phyloP scores from a whole-genome alignment of 1,140 invertebrate species.

The Choristoneura fumiferana region DNA sequence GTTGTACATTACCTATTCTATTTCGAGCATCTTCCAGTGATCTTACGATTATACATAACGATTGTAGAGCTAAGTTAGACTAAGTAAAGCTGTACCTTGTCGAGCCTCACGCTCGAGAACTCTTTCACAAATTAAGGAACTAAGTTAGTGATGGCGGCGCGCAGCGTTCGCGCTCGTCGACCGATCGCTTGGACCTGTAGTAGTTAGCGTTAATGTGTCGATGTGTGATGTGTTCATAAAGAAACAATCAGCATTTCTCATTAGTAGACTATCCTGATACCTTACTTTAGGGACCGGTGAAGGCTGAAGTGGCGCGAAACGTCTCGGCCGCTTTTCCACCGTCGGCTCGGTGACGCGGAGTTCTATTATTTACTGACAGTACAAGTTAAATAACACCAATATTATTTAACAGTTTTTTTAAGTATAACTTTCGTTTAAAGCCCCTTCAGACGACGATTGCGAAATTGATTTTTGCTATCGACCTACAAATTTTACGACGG shows the following conservation, averaged over 20 bases:
- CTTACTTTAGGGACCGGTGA: slow-evolving; percentile 51
- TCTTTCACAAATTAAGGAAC: slow-evolving; percentile 70
- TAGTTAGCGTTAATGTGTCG: slow-evolving; percentile 69
- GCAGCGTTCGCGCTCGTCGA: slow-evolving; percentile 50
- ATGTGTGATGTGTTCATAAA: slow-evolving; percentile 74
- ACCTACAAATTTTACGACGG: slow-evolving; percentile 36
- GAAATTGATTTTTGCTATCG: slow-evolving; percentile 32
- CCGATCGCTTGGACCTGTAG: slow-evolving; percentile 60
- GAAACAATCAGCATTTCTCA: slow-evolving; percentile 61
- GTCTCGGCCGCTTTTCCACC: no score
- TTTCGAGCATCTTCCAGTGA: slow-evolving; percentile 75
- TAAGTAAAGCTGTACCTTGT: slow-evolving; percentile 72
- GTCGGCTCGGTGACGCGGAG: slow-evolving; percentile 30
- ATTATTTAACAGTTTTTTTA: slow-evolving; percentile 18
- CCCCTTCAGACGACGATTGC: slow-evolving; percentile 13
- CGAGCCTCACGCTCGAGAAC: slow-evolving; percentile 54
- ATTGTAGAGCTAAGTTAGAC: slow-evolving; percentile 67
- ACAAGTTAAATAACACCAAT: slow-evolving; percentile 27
- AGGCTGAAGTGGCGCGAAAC: no score
- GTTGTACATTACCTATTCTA: slow-evolving; percentile 55
- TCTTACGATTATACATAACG: slow-evolving; percentile 65
- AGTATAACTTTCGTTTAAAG: slow-evolving; percentile 11
- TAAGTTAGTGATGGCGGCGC: slow-evolving; percentile 49
- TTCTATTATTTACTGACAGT: slow-evolving; percentile 28
- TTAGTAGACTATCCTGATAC: slow-evolving; percentile 39